A percentile compares a stretch with the other conserved stretches of the same genome.
Conservation (phyloP, 2,113 vertebrate genomes). For the Todiramphus saurophagus region DNA sequence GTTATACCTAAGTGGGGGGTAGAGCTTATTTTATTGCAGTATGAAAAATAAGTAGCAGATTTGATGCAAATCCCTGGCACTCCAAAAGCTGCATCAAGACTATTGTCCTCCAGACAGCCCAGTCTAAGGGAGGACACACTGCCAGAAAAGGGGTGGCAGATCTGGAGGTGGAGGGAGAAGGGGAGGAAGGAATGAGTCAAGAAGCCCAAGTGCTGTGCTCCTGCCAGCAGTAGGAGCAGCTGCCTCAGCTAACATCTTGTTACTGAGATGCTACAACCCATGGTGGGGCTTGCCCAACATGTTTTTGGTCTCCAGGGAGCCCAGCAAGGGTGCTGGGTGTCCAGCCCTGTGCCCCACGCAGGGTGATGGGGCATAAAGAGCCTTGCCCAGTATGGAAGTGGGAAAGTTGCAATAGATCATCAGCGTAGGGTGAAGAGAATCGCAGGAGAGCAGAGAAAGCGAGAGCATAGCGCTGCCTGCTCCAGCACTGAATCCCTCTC, state of each 20-base stretch:
- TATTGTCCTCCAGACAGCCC: neutral
- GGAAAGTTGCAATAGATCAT: neutral
- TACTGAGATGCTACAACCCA: neutral
- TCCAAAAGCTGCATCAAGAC: neutral
- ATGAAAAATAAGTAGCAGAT: neutral
- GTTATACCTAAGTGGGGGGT: neutral
- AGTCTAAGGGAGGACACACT: neutral
- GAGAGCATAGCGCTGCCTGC: neutral
- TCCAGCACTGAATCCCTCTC: neutral
- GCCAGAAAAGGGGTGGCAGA: neutral
- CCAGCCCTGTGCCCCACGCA: neutral
- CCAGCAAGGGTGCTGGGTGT: neutral
- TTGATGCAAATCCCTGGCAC: neutral
- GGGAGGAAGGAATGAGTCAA: neutral
- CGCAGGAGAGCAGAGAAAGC: neutral
- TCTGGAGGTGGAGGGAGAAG: neutral
- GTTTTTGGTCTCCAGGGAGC: neutral
- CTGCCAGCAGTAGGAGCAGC: too few species aligned
- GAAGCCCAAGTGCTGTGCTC: neutral
- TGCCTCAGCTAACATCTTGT: fast-evolving
- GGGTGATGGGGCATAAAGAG: neutral
- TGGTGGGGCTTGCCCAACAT: fast-evolving
- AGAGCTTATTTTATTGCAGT: neutral
- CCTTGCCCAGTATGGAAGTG: neutral
- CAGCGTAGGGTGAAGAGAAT: neutral